These are phyloP conservation scores for Drosophila yooni DNA, from an alignment of 2,888 invertebrate species.

Conservation along the genomic window DNA sequence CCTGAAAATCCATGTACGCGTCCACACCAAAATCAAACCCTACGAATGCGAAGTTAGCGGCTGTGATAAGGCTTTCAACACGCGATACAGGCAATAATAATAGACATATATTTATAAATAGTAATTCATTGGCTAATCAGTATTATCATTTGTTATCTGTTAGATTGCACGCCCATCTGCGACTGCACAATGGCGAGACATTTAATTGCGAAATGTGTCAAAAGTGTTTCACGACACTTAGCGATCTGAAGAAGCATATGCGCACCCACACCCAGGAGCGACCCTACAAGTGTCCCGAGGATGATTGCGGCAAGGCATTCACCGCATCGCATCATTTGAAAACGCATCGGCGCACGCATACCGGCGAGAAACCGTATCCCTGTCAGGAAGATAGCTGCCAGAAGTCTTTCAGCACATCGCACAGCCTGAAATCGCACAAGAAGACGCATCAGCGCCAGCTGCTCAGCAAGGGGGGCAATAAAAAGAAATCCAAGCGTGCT, in stretches of 20 bases:
- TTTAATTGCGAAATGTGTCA: slow-evolving; percentile 96
- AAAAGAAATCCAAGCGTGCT: slow-evolving; percentile 69
- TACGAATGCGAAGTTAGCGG: slow-evolving; percentile 93
- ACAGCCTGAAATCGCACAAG: slow-evolving; percentile 92
- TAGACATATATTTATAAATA: slow-evolving; percentile 12
- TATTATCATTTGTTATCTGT: slow-evolving; percentile 24
- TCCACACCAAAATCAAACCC: slow-evolving; percentile 96
- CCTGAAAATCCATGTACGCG: slow-evolving; percentile 96
- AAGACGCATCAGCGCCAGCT: slow-evolving; percentile 89
- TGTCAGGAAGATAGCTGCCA: slow-evolving; percentile 90
- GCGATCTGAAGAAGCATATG: slow-evolving; percentile 97
- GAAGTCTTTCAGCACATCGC: slow-evolving; percentile 93
- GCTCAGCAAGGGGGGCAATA: slow-evolving; percentile 54
- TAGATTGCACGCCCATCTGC: slow-evolving; percentile 93
- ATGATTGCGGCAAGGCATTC: slow-evolving; percentile 96
- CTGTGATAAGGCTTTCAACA: slow-evolving; percentile 97
- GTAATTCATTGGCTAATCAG: slow-evolving; percentile 31
- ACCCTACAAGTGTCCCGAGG: slow-evolving; percentile 93
- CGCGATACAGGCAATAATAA: slow-evolving; percentile 90
- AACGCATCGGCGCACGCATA: slow-evolving; percentile 91
- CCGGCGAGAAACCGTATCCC: slow-evolving; percentile 92
- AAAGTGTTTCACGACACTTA: slow-evolving; percentile 96
- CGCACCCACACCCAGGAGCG: slow-evolving; percentile 96
- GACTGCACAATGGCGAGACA: slow-evolving; percentile 96
- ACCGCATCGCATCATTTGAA: slow-evolving; percentile 97